Evolutionary conservation across 2,888 invertebrate genomes (phyloP), one percentile per base, ranked within the genome.

Genomic region (Diaperis boleti): DNA sequence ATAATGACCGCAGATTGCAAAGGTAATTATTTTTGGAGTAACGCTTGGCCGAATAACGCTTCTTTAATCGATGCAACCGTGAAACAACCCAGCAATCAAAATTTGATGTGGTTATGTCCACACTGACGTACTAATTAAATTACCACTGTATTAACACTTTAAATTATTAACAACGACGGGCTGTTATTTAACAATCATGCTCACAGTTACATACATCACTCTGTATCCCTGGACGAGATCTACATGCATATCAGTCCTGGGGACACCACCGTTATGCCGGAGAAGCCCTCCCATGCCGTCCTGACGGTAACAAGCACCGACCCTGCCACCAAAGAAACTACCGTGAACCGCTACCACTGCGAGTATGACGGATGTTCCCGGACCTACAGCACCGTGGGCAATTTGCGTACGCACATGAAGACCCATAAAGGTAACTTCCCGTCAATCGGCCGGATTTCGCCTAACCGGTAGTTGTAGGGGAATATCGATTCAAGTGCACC

Each of bases 391-490:
- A 96, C 96, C 3, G 91, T 94, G 70, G 96, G 96, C 50, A 97
- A 97, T 83, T 85, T 97, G 69, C 88, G 95, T 76, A 96, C 96
- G 64, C 97, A 97, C 83, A 89, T 95, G 87, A 97, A 96, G 85
- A 95, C 95, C 59, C 96, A 97, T 78, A 94, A 92, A 89, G 96
- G 96, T 95, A 45, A 44, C 20, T 31, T 5, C 17, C 29, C n/a
- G n/a, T n/a, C n/a, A n/a, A n/a, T n/a, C n/a, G n/a, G n/a, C n/a
- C n/a, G n/a, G n/a, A n/a, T n/a, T n/a, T n/a, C n/a, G n/a, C n/a
- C 11, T 41, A 39, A 52, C 15, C 4, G 41, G 3, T n/a, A 4
- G 17, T 54, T 54, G 69, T 86, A 96, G 96, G 96, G 76, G 96
- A 97, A 85, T 96, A 92, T 84, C 89, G 92, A 76, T 97, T 96